Base-by-base conservation (phyloP, 2,888 invertebrate species). In the Cephus nigrinus region DNA sequence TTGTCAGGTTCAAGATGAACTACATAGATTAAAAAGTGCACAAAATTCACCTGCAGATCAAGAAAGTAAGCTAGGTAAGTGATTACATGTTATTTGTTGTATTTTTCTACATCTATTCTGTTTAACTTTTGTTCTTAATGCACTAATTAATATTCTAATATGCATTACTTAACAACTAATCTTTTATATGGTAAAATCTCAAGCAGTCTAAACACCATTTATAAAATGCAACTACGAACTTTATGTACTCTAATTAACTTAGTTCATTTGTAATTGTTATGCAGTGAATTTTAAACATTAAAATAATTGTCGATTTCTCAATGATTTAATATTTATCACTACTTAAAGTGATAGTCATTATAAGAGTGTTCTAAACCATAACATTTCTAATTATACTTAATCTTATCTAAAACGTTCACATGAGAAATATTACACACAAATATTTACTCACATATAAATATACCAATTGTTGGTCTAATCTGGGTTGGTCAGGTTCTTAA, bases 1-100 rank as follows among this genome's bases (percentile, higher is more conserved):
- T 74, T 85, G 84, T 12, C 69, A 91, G 90, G 74, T 86, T 15
- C 86, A 86, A 74, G 84, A 82, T 30, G 89, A 91, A 68, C 69
- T 88, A 23, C 81, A 85, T 4, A 87, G 85, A 72, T 12, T 87
- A 23, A 90, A 89, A 76, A 81, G 82, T 34, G 76, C 80, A 1
- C 81, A 84, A 32, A 84, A 82, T 79, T 71, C 77, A 68, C 80
- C 81, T 36, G 33, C 78, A 34, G 82, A 80, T 12, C 84, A 82
- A 55, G 74, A 75, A 68, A 33, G 35, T 23, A 82, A 40, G 69
- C 80, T n/a, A 11, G 12, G 75, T 69, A 69, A 71, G 31, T 73
- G 76, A 76, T 76, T 75, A 73, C 68, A 69, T 80, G 12, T 71
- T 71, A 33, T 33, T 30, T 71, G 33, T 30, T 71, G 11, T 71